Evolutionary conservation across 1,140 invertebrate genomes (phyloP).

Genomic region (Neoseiulus cucumeris): DNA sequence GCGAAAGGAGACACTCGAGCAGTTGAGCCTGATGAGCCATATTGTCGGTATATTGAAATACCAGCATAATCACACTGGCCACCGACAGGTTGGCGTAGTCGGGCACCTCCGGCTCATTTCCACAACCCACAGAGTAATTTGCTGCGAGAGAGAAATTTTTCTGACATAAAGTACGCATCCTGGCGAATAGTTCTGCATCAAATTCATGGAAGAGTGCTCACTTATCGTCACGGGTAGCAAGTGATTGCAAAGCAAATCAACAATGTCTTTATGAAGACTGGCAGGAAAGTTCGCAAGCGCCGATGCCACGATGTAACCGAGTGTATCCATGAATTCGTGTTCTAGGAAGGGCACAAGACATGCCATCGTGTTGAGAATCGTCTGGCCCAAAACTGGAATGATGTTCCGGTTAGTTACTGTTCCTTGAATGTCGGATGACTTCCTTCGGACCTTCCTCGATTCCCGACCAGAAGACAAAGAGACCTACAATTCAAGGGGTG

Average conservation of each 20-base stretch:
- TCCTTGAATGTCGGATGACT: constrained; percentile 8
- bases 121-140: constrained; percentile 11
- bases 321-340: constrained; percentile 77
- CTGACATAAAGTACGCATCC: background rate
- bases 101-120: constrained; percentile 34
- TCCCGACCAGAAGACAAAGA: background rate
- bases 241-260: constrained; percentile 85
- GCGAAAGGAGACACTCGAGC: constrained; percentile 76
- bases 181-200: background rate
- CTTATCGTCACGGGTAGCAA: constrained; percentile 88
- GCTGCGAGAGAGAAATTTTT: background rate
- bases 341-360: constrained; percentile 89
- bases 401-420: background rate
- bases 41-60: constrained; percentile 85
- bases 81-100: constrained; percentile 72
- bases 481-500: background rate
- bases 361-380: constrained; percentile 65
- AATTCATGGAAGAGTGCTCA: constrained; percentile 32
- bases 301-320: constrained; percentile 81
- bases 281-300: constrained; percentile 74
- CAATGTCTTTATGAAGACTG: constrained; percentile 75
- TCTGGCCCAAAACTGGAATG: constrained; percentile 62
- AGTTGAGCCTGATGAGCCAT: constrained; percentile 82
- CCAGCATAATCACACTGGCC: constrained; percentile 86
- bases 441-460: background rate